Conservation (phyloP, 2,888 invertebrate genomes). For the Epicampocera succincta region DNA sequence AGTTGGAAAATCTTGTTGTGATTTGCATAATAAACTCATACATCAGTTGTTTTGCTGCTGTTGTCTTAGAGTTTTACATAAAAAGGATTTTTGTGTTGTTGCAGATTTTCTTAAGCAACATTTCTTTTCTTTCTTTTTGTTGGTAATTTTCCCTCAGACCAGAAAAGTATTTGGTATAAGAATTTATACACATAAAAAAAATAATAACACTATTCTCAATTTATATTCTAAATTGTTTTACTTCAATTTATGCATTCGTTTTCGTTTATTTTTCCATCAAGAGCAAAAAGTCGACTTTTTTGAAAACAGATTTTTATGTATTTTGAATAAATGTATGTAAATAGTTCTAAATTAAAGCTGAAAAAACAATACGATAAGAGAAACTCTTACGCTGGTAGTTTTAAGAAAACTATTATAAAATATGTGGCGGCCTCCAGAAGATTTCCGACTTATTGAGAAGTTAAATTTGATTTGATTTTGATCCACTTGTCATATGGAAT, state of each 20-base stretch:
- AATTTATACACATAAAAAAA: conserved; percentile 73
- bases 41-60: conserved; percentile 61
- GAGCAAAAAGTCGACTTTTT: neutral
- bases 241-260: conserved; percentile 51
- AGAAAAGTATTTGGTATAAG: conserved; percentile 75
- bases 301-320: neutral
- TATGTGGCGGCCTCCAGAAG: too few relatives aligned
- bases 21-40: conserved; percentile 78
- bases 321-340: too few relatives aligned
- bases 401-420: too few relatives aligned
- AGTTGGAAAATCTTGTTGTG: conserved; percentile 60
- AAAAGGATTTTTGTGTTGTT: conserved; percentile 71
- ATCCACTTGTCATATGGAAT: too few relatives aligned
- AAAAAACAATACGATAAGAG: too few relatives aligned
- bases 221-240: conserved; percentile 68
- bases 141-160: conserved; percentile 22
- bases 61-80: conserved; percentile 69
- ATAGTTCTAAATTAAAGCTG: too few relatives aligned
- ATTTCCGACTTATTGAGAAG: too few relatives aligned
- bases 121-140: conserved; percentile 8
- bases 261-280: neutral
- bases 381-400: too few relatives aligned
- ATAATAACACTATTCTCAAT: conserved; percentile 21
- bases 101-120: conserved; percentile 43
- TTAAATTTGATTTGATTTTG: too few relatives aligned